Base-by-base conservation (phyloP, 2,888 invertebrate genomes). In the Ormyrus labotus region DNA sequence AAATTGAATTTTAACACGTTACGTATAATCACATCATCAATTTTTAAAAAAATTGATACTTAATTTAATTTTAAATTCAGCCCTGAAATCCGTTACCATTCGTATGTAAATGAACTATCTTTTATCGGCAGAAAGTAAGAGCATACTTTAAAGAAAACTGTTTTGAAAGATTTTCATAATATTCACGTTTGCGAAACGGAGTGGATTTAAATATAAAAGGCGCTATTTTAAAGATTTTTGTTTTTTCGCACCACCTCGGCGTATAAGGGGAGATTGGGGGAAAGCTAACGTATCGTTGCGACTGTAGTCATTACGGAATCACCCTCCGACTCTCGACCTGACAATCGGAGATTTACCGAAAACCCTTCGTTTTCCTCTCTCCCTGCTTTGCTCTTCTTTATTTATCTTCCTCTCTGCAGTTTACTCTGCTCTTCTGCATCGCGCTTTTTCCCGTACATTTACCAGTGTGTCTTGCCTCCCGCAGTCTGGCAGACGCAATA, bases 261-360 rank as follows among this genome's bases (percentile, higher is more conserved):
- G 4, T 34, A 0, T 34, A 34, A 34, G 34, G 34, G 34, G 2
- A 34, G 34, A 34, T 34, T 34, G 34, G 34, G 34, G 34, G 34
- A 34, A 34, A 34, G 4, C 34, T 4, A 34, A 34, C 34, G 34
- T 34, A 34, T 69, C 57, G 47, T 57, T 60, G 50, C 51, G 61
- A 51, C 47, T 55, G 13, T 83, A 80, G 80, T 78, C 82, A 83
- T 84, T 85, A 84, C 81, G 79, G 63, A 78, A 83, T 83, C 83
- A 83, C 82, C 83, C 81, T 81, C 72, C 67, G 8, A 13, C 78
- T 80, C 19, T 6, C 57, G 34, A 34, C 34, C 64, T 10, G 79
- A 80, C 83, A 84, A 85, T 85, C 84, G 82, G 81, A 84, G 85
- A 86, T 87, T 87, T 87, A 87, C 86, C 84, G 86, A 68, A 80